These are phyloP conservation scores for Aurelia sp. DNA, from an alignment of 30 jellyfish, hydroid and myxozoan species.

Conservation along the genomic window DNA sequence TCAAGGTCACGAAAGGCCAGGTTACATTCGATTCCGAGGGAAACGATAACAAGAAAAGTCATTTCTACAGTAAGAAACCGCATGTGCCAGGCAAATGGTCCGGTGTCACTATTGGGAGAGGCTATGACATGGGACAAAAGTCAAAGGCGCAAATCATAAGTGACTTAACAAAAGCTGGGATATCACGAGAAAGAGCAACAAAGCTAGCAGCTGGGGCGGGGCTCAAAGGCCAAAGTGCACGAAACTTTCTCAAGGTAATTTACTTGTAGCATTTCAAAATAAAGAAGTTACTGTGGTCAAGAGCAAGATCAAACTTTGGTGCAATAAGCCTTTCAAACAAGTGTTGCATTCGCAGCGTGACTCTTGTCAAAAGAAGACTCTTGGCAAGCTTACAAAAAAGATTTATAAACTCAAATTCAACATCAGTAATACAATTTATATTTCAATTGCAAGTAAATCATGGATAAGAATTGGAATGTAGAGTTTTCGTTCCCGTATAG, in stretches of 20 bases:
- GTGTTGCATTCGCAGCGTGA: no score
- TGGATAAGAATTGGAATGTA: no score
- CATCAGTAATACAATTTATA: no score
- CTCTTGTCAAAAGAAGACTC: no score
- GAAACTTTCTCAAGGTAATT: slow-evolving; percentile 51
- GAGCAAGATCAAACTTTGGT: no score
- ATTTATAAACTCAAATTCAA: no score
- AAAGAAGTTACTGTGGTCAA: no score
- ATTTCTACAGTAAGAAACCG: slow-evolving; percentile 55
- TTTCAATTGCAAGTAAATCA: no score
- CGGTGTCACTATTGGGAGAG: slow-evolving; percentile 79
- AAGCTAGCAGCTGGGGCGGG: slow-evolving; percentile 52
- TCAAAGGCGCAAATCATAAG: slow-evolving; percentile 29
- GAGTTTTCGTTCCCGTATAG: no score
- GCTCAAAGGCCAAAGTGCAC: slow-evolving; percentile 43
- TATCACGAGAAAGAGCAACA: slow-evolving; percentile 30
- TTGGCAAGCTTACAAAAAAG: no score
- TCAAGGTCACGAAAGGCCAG: slow-evolving; percentile 72
- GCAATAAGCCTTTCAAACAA: no score
- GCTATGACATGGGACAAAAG: slow-evolving; percentile 72
- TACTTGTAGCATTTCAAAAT: background rate
- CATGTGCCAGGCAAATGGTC: slow-evolving; percentile 73
- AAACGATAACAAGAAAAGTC: slow-evolving; percentile 56
- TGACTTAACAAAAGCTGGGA: slow-evolving; percentile 57
- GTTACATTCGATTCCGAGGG: slow-evolving; percentile 76